Conservation (phyloP, 2,888 invertebrate species). For the Oithona nana region DNA sequence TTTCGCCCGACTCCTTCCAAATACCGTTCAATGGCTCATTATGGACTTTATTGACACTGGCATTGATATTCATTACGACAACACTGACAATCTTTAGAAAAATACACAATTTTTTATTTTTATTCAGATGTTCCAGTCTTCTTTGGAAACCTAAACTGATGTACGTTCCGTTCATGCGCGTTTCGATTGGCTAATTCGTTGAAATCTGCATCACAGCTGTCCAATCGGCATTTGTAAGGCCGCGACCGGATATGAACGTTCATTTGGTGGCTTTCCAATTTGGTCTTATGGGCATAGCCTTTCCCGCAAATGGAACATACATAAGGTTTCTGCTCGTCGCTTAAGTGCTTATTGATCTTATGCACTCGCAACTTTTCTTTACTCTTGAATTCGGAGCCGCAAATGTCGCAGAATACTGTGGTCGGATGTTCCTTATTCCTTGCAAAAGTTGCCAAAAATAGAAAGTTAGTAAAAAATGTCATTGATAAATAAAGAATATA, state of each 20-base stretch:
- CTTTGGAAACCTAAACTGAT: no score
- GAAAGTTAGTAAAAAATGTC: no score
- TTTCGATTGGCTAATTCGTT: not conserved
- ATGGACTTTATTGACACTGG: conserved; percentile 15
- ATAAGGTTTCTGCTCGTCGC: not conserved
- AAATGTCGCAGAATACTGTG: not conserved
- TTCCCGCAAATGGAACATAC: not conserved
- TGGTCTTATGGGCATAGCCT: not conserved
- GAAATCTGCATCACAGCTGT: not conserved
- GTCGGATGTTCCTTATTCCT: not conserved
- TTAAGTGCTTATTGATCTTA: not conserved
- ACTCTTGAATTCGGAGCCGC: not conserved
- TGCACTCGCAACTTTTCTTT: not conserved
- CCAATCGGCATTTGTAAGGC: not conserved
- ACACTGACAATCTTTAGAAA: no score
- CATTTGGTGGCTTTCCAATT: not conserved
- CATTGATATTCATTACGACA: conserved; percentile 9
- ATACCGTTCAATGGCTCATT: conserved; percentile 4
- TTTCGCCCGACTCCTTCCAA: conserved; percentile 5
- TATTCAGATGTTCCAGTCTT: no score
- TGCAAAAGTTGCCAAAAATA: no score
- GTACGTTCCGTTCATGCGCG: not conserved
- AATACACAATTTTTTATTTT: no score
- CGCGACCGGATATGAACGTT: not conserved
- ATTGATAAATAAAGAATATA: no score